A percentile compares a stretch with the other conserved stretches of the same genome.
phyloP scores from a whole-genome alignment of 2,113 vertebrate species.

The Hydropotes inermis region DNA sequence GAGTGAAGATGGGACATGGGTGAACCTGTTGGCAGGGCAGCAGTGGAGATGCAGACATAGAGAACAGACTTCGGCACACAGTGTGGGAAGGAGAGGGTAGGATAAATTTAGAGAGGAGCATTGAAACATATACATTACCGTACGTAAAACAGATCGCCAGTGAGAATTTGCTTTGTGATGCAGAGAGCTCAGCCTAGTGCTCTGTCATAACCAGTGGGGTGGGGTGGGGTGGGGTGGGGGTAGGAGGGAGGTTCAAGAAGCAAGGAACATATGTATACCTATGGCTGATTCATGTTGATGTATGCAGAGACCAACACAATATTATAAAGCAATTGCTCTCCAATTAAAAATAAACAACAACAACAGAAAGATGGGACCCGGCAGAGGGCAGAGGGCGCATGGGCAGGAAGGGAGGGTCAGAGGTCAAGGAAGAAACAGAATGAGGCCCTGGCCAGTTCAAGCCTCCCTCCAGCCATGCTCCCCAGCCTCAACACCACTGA shows the following conservation, averaged over 20 bases:
- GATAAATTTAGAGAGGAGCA: neutral
- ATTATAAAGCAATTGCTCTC: neutral
- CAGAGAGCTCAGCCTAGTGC: neutral
- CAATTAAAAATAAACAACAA: neutral
- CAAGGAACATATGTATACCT: neutral
- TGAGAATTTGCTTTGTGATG: neutral
- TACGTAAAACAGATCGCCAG: neutral
- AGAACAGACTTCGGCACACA: neutral
- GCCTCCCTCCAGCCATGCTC: neutral
- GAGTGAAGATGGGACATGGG: neutral
- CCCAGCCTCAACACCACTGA: accelerated
- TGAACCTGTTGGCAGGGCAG: neutral
- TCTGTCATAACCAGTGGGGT: neutral
- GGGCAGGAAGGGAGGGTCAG: neutral
- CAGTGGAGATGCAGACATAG: neutral
- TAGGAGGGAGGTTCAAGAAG: neutral
- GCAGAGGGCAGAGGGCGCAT: neutral
- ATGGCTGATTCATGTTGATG: neutral
- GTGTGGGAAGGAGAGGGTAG: neutral
- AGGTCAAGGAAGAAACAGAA: neutral
- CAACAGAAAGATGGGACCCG: neutral
- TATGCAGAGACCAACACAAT: neutral
- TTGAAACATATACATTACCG: neutral
- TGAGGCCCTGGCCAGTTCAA: neutral
- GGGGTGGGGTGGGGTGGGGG: neutral